These are phyloP conservation scores for Eupithecia exiguata DNA, from an alignment of 2,888 invertebrate genomes.

Conservation along the genomic window DNA sequence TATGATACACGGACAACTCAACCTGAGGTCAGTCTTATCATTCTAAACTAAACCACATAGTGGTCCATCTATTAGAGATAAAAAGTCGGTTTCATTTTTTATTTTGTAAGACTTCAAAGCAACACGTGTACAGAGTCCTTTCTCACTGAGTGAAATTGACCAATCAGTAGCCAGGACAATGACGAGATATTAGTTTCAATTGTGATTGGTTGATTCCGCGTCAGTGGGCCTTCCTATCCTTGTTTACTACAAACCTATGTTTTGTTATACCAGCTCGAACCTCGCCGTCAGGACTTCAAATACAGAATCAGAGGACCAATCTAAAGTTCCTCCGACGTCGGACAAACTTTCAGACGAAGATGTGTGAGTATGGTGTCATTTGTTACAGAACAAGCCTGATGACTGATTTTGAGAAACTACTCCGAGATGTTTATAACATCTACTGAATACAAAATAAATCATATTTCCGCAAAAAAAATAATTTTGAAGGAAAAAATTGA, in stretches of 20 bases:
- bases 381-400: background rate
- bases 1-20: constrained; percentile 19
- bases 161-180: background rate
- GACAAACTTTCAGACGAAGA: background rate
- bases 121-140: background rate
- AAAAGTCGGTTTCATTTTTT: too few relatives aligned
- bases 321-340: background rate
- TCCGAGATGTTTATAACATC: too few relatives aligned
- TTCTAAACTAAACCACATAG: too few relatives aligned
- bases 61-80: too few relatives aligned
- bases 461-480: too few relatives aligned
- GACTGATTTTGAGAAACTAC: too few relatives aligned
- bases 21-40: constrained; percentile 22
- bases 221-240: background rate
- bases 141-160: background rate
- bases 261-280: background rate
- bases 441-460: too few relatives aligned
- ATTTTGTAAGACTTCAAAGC: too few relatives aligned
- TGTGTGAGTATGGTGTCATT: background rate
- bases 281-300: background rate
- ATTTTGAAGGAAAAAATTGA: too few relatives aligned
- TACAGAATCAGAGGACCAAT: background rate
- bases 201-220: background rate
- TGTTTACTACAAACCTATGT: background rate
- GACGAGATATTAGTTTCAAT: background rate